Base-by-base conservation (phyloP, 30 jellyfish, hydroid and myxozoan genomes). In the Aurelia sp. region DNA sequence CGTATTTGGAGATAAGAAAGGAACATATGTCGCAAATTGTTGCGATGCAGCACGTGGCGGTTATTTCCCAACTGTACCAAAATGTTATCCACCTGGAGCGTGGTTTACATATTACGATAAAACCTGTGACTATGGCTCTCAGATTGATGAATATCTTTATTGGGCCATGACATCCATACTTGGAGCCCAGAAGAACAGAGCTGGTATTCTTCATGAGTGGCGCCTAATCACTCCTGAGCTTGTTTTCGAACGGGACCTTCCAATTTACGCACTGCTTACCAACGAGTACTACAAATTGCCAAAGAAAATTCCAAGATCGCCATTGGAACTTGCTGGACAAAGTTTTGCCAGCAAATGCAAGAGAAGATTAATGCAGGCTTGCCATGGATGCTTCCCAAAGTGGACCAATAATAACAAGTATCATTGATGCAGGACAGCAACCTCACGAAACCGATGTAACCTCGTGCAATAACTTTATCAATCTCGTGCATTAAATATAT, bases 21-120 rank as follows among this genome's bases (percentile, higher is more conserved):
- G 92, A 44, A 51, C 71, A 15, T 20, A 21, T 10, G 17, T 83
- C 18, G 92, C 92, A 52, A 62, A 83, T 35, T 71, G 85, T 51
- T 61, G 82, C 30, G 92, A 83, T 78, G 30, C 47, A 16, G 92
- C 92, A 17, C 85, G 92, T 27, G 92, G 92, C 18, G 92, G 92
- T 22, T 60, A 71, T 71, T 83, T 83, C 23, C 21, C 37, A 50
- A 70, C 33, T 18, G 79, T 71, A 17, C 92, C 92, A 9, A 60
- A 59, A 47, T 16, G 31, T 9, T 83, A 83, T 61, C 92, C 92
- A 13, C 18, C 61, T 16, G 62, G 75, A 9, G 92, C 92, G 10
- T 83, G 92, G 92, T 83, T 83, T 33, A 83, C 86, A 11, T 83
- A 83, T 27, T 58, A 83, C 61, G 92, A 83, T 22, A 22, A 68